These are phyloP conservation scores for Dicyrtomina minuta DNA, from an alignment of 2,888 invertebrate genomes.

Conservation along the genomic window DNA sequence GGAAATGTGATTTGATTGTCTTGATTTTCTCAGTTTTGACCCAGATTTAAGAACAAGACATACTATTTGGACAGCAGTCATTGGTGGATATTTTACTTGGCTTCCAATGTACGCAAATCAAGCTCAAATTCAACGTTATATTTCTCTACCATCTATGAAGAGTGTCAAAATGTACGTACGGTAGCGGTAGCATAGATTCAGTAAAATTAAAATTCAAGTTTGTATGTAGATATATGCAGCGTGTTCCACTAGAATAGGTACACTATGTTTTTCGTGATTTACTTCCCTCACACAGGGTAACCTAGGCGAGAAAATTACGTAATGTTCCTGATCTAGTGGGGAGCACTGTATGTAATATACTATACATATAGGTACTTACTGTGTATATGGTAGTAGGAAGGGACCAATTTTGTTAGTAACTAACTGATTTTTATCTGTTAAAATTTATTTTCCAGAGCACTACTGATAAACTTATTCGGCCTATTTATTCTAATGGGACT, in stretches of 20 bases:
- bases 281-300: too few species aligned
- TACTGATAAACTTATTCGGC: conserved; percentile 49
- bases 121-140: conserved; percentile 51
- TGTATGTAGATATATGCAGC: too few species aligned
- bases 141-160: conserved; percentile 45
- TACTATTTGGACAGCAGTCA: conserved; percentile 47
- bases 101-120: conserved; percentile 52
- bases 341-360: too few species aligned
- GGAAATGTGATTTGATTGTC: too few species aligned
- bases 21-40: conserved; percentile 41
- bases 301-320: too few species aligned
- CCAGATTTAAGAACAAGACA: conserved; percentile 44
- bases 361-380: background rate
- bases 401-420: too few species aligned
- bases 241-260: too few species aligned
- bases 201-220: too few species aligned
- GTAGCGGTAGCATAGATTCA: too few species aligned
- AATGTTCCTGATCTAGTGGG: too few species aligned
- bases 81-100: conserved; percentile 45
- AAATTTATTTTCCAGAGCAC: conserved; percentile 37
- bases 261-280: too few species aligned
- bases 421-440: background rate
- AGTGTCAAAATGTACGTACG: conserved; percentile 44
- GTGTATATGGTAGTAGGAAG: background rate
- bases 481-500: conserved; percentile 50